A percentile compares a stretch with the other conserved stretches of the same genome.
Evolutionary conservation across 2,113 vertebrate species (phyloP).

Genomic region (Forbesichthys papilliferus): DNA sequence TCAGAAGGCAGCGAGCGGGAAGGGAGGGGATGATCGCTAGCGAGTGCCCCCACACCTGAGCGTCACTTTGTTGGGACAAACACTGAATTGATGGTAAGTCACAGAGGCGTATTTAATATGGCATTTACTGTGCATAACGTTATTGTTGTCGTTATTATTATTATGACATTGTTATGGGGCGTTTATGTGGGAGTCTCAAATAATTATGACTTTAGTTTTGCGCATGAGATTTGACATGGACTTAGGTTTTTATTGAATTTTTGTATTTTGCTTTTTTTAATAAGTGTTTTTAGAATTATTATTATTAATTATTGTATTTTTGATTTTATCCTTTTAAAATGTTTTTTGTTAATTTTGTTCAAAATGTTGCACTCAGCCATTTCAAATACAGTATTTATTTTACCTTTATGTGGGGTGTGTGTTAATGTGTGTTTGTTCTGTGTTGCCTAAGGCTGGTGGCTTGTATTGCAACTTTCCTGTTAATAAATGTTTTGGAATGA

Average conservation of each 20-base stretch:
- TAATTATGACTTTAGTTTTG: not conserved
- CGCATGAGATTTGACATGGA: not conserved
- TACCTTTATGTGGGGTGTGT: not conserved
- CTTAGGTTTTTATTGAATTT: not conserved
- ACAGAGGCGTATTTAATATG: constrained; percentile 34
- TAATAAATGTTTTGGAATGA: too few species aligned
- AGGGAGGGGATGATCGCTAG: constrained; percentile 63
- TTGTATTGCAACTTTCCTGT: not conserved
- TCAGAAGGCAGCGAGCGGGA: constrained; percentile 54
- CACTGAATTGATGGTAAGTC: constrained; percentile 77
- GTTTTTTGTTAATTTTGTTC: not conserved
- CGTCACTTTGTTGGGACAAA: constrained; percentile 80
- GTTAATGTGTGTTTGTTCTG: constrained; percentile 21
- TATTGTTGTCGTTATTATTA: constrained; percentile 7
- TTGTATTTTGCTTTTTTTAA: not conserved
- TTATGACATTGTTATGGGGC: not conserved
- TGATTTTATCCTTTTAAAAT: not conserved
- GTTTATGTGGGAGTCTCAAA: not conserved
- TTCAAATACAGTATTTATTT: not conserved
- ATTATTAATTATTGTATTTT: not conserved
- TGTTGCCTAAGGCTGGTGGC: constrained; percentile 1
- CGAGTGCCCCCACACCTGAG: constrained; percentile 81
- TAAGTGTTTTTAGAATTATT: not conserved
- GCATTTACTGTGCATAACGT: not conserved
- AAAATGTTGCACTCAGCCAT: too few species aligned